Evolutionary conservation across 2,113 vertebrate genomes (phyloP).

Genomic region (Pycnonotus jocosus): DNA sequence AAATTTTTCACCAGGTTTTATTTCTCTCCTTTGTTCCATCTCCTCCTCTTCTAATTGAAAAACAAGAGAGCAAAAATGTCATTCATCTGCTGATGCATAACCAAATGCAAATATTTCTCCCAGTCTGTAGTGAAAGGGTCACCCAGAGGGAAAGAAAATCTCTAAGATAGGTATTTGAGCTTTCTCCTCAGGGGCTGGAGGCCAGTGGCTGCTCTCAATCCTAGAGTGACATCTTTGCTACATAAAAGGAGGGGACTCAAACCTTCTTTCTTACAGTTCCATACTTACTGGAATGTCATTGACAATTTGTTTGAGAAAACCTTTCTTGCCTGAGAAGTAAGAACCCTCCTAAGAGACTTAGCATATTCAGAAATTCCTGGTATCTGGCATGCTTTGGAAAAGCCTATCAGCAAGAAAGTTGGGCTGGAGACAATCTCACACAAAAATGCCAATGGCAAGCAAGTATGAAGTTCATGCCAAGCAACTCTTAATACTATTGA

Average conservation of each 20-base stretch:
- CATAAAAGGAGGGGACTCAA: background rate
- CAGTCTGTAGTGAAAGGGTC: background rate
- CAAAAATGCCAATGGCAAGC: background rate
- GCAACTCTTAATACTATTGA: background rate
- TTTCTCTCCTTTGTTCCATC: background rate
- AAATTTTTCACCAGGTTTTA: background rate
- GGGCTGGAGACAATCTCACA: background rate
- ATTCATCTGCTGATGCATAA: background rate
- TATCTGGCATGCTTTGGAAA: background rate
- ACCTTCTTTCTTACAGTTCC: background rate
- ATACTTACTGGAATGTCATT: background rate
- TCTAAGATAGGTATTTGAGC: background rate
- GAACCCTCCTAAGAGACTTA: background rate
- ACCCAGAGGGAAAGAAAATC: background rate
- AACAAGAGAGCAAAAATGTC: background rate
- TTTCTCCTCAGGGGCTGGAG: background rate
- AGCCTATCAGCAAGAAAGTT: background rate
- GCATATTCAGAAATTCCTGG: background rate
- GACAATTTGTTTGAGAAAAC: background rate
- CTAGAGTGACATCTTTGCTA: background rate
- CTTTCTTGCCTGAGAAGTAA: background rate
- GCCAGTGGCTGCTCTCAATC: background rate
- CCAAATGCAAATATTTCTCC: background rate
- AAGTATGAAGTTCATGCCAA: background rate
- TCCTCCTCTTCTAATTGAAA: background rate